phyloP scores from a whole-genome alignment of 2,113 vertebrate species.

The Sylvia atricapilla region DNA sequence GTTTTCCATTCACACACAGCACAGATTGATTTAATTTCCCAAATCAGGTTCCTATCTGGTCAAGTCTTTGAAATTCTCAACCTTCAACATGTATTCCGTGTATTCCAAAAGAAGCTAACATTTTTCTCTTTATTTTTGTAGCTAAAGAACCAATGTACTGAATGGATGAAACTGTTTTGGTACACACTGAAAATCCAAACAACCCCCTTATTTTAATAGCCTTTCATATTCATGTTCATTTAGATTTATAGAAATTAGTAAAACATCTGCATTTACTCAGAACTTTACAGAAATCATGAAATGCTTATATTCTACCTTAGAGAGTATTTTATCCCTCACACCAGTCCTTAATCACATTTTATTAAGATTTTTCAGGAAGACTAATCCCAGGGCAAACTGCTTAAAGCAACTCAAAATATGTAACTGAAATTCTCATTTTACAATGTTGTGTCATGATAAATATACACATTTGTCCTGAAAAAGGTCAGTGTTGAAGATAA shows the following conservation, averaged over 20 bases:
- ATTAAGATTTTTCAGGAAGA: neutral
- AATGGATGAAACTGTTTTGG: rapidly evolving
- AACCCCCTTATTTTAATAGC: neutral
- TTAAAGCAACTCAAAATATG: neutral
- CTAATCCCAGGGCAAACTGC: neutral
- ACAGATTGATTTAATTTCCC: neutral
- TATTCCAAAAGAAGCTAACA: rapidly evolving
- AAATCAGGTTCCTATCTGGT: rapidly evolving
- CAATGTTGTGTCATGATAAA: neutral
- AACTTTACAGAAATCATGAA: neutral
- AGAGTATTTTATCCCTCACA: neutral
- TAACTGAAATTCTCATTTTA: neutral
- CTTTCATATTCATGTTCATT: neutral
- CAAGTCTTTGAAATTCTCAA: neutral
- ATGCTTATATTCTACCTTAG: neutral
- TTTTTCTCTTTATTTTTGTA: neutral
- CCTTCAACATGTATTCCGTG: neutral
- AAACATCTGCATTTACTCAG: neutral
- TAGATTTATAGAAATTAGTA: neutral
- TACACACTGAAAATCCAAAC: neutral
- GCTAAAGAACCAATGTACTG: neutral
- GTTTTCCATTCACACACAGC: neutral
- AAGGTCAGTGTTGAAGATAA: neutral
- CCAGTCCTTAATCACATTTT: neutral
- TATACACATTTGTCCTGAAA: neutral